phyloP scores from a whole-genome alignment of 2,113 vertebrate genomes.

The Mobula hypostoma region DNA sequence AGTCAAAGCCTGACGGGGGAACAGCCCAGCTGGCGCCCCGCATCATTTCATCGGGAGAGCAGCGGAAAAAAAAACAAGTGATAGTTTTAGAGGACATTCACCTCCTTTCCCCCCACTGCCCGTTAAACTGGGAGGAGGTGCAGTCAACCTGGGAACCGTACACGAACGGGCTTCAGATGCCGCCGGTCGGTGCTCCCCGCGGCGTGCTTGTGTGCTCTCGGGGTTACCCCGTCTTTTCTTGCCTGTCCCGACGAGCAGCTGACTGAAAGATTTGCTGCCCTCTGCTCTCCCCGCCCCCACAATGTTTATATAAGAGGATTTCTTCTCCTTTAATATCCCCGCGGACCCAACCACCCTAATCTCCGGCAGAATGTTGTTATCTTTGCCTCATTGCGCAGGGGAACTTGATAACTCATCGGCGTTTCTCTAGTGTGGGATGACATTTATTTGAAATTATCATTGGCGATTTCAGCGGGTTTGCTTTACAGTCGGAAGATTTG shows the following conservation, averaged over 20 bases:
- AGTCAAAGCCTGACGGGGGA: not conserved
- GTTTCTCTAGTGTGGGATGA: not conserved
- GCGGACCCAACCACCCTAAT: not conserved
- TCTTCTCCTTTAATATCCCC: conserved; percentile 36
- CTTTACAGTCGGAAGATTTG: not conserved
- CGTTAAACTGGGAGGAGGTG: too few species aligned
- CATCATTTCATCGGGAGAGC: not conserved
- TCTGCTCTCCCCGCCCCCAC: conserved; percentile 31
- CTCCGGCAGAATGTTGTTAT: not conserved
- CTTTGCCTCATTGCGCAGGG: not conserved
- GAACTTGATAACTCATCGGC: not conserved
- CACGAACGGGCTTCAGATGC: not conserved
- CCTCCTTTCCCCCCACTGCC: not conserved
- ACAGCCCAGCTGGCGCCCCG: not conserved
- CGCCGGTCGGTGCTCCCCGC: too few species aligned
- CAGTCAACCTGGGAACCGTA: too few species aligned
- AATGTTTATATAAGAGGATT: conserved; percentile 32
- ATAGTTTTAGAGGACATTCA: not conserved
- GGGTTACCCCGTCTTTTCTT: not conserved
- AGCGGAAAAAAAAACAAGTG: too few species aligned
- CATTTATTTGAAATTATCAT: not conserved
- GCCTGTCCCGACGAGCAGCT: not conserved
- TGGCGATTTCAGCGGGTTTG: not conserved
- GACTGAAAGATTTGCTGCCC: not conserved
- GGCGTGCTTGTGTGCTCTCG: not conserved